These are phyloP conservation scores for Caenorhabditis imperialis DNA, from an alignment of 2,888 invertebrate genomes.

Conservation along the genomic window DNA sequence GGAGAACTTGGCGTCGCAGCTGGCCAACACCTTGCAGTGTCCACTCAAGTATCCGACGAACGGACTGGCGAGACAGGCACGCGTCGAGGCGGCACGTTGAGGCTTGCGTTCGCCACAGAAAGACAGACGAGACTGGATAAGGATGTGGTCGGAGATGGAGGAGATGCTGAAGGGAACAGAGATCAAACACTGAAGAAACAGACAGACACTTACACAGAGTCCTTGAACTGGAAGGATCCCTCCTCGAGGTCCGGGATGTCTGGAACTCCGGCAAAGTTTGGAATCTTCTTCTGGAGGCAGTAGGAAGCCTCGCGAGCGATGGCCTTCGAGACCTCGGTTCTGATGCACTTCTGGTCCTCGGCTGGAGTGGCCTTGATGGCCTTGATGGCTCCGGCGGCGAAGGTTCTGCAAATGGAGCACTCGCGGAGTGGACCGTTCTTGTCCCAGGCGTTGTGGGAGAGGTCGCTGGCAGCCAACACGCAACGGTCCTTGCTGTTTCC, in stretches of 20 bases:
- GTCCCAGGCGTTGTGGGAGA: slow-evolving; percentile 76
- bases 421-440: slow-evolving; percentile 76
- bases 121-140: slow-evolving; percentile 75
- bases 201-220: slow-evolving; percentile 70
- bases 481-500: slow-evolving; percentile 76
- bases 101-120: slow-evolving; percentile 78
- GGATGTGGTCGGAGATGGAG: slow-evolving; percentile 77
- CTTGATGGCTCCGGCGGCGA: slow-evolving; percentile 77
- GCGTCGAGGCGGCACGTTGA: slow-evolving; percentile 71
- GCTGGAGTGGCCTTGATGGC: slow-evolving; percentile 76
- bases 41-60: slow-evolving; percentile 74
- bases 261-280: slow-evolving; percentile 75
- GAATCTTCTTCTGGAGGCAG: slow-evolving; percentile 73
- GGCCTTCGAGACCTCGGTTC: slow-evolving; percentile 74
- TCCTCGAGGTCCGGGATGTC: slow-evolving; percentile 77
- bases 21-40: slow-evolving; percentile 70
- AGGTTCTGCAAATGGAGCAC: slow-evolving; percentile 77
- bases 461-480: slow-evolving; percentile 70
- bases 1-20: slow-evolving; percentile 61
- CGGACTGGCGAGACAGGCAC: slow-evolving; percentile 72
- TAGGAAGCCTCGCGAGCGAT: slow-evolving; percentile 75
- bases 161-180: slow-evolving; percentile 69
- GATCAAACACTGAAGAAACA: neutral
- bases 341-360: slow-evolving; percentile 77
- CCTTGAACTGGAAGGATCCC: slow-evolving; percentile 73